A percentile compares a stretch with the other conserved stretches of the same genome.
Evolutionary conservation across 2,888 invertebrate species (phyloP).

Genomic region (Lasius fuliginosus): DNA sequence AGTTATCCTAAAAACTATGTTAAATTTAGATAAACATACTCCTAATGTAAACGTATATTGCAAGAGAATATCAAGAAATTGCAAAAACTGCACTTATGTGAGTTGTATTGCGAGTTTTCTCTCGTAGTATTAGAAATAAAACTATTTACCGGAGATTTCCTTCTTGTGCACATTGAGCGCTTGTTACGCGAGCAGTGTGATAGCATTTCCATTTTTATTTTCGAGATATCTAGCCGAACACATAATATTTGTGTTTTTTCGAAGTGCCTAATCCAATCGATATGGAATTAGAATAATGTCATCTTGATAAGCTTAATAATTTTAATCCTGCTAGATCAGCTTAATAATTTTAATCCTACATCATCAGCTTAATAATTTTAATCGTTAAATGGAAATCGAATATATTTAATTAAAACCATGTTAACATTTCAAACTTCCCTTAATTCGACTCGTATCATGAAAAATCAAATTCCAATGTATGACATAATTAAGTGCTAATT

Average conservation of each 20-base stretch:
- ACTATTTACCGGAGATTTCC: background rate
- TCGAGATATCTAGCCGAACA: background rate
- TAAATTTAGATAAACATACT: background rate
- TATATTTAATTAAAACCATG: background rate
- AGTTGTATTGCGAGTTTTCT: background rate
- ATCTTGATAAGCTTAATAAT: background rate
- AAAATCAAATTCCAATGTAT: no score
- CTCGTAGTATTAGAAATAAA: background rate
- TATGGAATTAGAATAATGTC: slow-evolving; percentile 16
- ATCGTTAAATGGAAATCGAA: no score
- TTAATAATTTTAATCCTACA: no score
- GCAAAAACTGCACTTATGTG: background rate
- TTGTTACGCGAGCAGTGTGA: background rate
- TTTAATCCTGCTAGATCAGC: background rate
- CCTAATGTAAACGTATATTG: background rate
- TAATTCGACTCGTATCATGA: no score
- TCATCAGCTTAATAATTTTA: no score
- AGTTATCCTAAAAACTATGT: no score
- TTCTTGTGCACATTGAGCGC: no score
- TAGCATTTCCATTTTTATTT: background rate
- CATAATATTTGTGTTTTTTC: no score
- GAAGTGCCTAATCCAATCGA: background rate
- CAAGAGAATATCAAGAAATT: background rate
- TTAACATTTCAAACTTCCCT: background rate
- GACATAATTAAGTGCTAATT: no score